A percentile compares a stretch with the other conserved stretches of the same genome.
Conservation (phyloP, 2,888 invertebrate genomes). For the Mesochorus sp. region DNA sequence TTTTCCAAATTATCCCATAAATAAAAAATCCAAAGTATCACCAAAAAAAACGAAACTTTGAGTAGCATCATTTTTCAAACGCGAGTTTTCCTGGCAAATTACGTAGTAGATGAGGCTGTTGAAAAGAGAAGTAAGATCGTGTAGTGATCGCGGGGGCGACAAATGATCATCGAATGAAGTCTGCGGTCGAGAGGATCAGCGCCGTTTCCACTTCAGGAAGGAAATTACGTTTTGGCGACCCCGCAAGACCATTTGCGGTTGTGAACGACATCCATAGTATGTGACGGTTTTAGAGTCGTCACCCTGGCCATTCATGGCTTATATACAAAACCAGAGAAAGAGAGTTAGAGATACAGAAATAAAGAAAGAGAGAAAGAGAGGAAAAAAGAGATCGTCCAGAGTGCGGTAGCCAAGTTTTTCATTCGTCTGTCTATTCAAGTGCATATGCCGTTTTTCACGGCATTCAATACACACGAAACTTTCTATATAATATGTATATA, state of each 20-base stretch:
- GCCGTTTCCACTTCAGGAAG: slow-evolving; percentile 46
- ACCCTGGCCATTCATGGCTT: slow-evolving; percentile 29
- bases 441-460: slow-evolving; percentile 75
- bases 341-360: too few relatives aligned
- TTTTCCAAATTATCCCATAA: slow-evolving; percentile 31
- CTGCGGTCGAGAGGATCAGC: slow-evolving; percentile 35
- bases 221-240: slow-evolving; percentile 36
- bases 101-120: background rate
- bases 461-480: slow-evolving; percentile 67
- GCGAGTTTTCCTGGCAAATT: background rate
- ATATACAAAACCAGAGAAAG: slow-evolving; percentile 2
- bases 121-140: background rate
- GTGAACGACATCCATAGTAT: slow-evolving; percentile 67
- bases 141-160: slow-evolving; percentile 8
- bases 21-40: background rate
- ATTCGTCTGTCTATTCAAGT: slow-evolving; percentile 75
- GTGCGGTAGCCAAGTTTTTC: slow-evolving; percentile 76
- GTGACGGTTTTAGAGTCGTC: slow-evolving; percentile 63
- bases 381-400: too few relatives aligned
- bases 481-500: slow-evolving; percentile 1
- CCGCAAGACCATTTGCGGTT: slow-evolving; percentile 52
- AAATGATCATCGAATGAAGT: slow-evolving; percentile 58
- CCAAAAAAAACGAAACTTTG: background rate
- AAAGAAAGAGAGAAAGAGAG: too few relatives aligned
- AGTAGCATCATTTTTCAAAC: slow-evolving; percentile 10